A percentile compares a stretch with the other conserved stretches of the same genome.
These are phyloP conservation scores for Micronisus gabar DNA, from an alignment of 2,113 vertebrate species.

Conservation along the genomic window DNA sequence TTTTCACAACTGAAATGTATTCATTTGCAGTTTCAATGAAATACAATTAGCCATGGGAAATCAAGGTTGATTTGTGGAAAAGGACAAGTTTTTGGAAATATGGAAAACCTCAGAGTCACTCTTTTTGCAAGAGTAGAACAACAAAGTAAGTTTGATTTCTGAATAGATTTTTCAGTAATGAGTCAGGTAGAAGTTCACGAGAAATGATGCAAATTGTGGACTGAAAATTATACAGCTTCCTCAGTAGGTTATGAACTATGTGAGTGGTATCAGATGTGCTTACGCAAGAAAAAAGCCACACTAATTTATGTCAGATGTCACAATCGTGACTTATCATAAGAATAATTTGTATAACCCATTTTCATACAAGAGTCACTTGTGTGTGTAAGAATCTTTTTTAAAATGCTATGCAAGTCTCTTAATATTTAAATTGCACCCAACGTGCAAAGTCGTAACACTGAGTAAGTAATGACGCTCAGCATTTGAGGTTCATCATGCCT, in stretches of 20 bases:
- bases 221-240: not conserved
- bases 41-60: not conserved
- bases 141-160: not conserved
- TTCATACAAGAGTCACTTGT: not conserved
- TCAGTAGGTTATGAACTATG: not conserved
- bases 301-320: not conserved
- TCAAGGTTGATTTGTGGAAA: not conserved
- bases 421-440: not conserved
- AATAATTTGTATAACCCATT: not conserved
- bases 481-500: not conserved
- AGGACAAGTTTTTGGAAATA: not conserved
- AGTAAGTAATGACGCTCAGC: not conserved
- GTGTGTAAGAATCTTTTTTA: not conserved
- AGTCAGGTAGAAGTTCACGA: not conserved
- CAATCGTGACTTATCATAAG: not conserved
- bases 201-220: not conserved
- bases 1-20: not conserved
- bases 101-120: not conserved
- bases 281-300: not conserved
- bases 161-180: not conserved
- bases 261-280: not conserved
- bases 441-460: not conserved
- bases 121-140: not conserved
- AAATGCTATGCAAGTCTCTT: not conserved
- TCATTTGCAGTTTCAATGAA: not conserved